These are phyloP conservation scores for Venustoraphidia nigricollis DNA, from an alignment of 2,888 invertebrate species.

Conservation along the genomic window DNA sequence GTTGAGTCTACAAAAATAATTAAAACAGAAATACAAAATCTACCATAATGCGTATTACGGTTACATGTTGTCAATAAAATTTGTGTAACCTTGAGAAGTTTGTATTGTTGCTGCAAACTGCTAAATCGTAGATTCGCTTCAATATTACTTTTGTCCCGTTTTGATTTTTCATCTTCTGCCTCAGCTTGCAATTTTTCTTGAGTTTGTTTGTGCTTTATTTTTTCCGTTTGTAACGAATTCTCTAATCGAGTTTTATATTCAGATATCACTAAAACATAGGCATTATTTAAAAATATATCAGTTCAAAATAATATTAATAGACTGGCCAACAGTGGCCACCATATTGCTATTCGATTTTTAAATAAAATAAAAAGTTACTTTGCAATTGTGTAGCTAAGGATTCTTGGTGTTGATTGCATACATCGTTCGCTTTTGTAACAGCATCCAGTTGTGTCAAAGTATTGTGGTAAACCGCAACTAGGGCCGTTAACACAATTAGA, in stretches of 20 bases:
- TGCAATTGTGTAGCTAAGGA: conserved; percentile 39
- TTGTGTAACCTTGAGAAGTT: conserved; percentile 27
- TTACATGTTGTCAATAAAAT: not conserved
- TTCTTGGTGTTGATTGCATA: conserved; percentile 41
- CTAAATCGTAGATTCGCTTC: conserved; percentile 35
- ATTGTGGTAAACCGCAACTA: conserved; percentile 41
- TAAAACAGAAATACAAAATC: not conserved
- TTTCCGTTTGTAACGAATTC: conserved; percentile 37
- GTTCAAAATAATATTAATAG: not conserved
- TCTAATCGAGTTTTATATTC: conserved; percentile 41
- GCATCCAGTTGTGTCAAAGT: conserved; percentile 39
- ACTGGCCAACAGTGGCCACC: too few relatives aligned
- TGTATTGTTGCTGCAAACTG: conserved; percentile 37
- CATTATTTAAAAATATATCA: not conserved
- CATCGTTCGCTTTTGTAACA: conserved; percentile 31
- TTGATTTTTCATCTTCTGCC: conserved; percentile 31
- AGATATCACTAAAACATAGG: conserved; percentile 31
- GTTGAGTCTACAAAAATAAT: conserved; percentile 28
- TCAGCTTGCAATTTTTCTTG: conserved; percentile 31
- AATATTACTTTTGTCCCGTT: conserved; percentile 31
- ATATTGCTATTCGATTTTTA: not conserved
- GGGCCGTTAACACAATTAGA: conserved; percentile 32
- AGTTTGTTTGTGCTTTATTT: conserved; percentile 33
- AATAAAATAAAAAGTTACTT: conserved; percentile 25
- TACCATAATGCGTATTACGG: not conserved